phyloP scores from a whole-genome alignment of 2,888 invertebrate genomes.

The Macaria liturata region DNA sequence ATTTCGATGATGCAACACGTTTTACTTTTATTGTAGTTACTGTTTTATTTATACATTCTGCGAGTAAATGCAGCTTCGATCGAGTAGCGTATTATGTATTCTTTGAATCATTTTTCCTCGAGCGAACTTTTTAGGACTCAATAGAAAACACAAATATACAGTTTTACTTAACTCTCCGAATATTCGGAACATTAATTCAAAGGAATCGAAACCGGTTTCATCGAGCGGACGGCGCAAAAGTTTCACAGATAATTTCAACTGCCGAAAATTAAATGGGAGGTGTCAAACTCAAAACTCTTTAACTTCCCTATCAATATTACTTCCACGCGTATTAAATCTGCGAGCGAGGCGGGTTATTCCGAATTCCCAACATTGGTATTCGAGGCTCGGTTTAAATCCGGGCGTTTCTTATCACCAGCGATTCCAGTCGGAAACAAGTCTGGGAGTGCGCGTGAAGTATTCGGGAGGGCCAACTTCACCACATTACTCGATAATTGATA shows the following conservation, averaged over 20 bases:
- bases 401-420: slow-evolving; percentile 54
- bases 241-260: slow-evolving; percentile 16
- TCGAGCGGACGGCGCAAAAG: slow-evolving; percentile 10
- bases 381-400: slow-evolving; percentile 29
- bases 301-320: slow-evolving; percentile 35
- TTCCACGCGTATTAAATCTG: slow-evolving; percentile 37
- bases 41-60: no score
- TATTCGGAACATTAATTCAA: background rate
- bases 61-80: no score
- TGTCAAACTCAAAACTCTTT: slow-evolving; percentile 27
- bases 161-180: no score
- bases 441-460: slow-evolving; percentile 58
- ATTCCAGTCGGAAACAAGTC: slow-evolving; percentile 48
- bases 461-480: slow-evolving; percentile 55
- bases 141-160: no score
- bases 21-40: slow-evolving; percentile 19
- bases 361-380: slow-evolving; percentile 40
- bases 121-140: no score
- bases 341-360: slow-evolving; percentile 16
- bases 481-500: slow-evolving; percentile 77
- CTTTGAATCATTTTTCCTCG: no score
- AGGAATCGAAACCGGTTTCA: slow-evolving; percentile 12
- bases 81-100: no score
- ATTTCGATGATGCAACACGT: slow-evolving; percentile 23
- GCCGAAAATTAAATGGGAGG: slow-evolving; percentile 16